Conservation (phyloP, 2,113 vertebrate species). For the Rhabdornis inornatus region DNA sequence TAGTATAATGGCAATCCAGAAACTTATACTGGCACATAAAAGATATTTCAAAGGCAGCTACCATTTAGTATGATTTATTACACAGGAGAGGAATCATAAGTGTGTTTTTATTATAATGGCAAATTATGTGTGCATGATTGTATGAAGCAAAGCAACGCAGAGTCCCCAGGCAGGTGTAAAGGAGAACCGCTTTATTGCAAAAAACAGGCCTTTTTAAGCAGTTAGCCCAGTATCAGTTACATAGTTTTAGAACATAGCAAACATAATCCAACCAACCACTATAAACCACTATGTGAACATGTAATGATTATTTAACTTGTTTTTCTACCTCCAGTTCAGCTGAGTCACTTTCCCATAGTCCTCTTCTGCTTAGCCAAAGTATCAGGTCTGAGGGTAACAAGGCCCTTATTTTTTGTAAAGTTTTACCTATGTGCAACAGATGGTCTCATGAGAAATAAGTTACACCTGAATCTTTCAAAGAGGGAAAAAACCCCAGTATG, state of each 20-base stretch:
- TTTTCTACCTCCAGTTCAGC: neutral
- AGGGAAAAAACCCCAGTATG: neutral
- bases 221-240: neutral
- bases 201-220: neutral
- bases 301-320: neutral
- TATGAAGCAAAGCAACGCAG: fast-evolving
- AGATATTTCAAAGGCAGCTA: neutral
- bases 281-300: neutral
- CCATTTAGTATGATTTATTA: neutral
- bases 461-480: neutral
- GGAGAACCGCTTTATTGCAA: neutral
- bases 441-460: neutral
- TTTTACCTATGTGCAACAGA: neutral
- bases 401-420: neutral
- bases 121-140: neutral
- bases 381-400: neutral
- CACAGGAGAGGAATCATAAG: neutral
- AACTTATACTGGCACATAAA: neutral
- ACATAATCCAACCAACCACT: neutral
- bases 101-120: neutral
- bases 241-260: neutral
- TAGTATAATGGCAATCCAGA: neutral
- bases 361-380: neutral
- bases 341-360: neutral
- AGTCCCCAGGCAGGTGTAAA: neutral